phyloP scores from a whole-genome alignment of 2,888 invertebrate species.

The Mongoloraphidia duomilia region DNA sequence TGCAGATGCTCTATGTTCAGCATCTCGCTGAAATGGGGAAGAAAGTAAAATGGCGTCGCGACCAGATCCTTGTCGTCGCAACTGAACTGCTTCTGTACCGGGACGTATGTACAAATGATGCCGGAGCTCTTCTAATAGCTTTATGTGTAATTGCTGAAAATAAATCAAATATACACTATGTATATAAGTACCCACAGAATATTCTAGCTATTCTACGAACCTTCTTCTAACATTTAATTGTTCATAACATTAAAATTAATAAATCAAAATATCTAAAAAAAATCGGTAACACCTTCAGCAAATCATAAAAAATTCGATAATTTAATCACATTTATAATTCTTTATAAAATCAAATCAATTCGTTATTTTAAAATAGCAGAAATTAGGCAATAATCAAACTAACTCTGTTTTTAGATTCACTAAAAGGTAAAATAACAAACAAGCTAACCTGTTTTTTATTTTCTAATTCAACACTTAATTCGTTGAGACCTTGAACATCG shows the following conservation, averaged over 20 bases:
- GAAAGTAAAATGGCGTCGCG: constrained; percentile 31
- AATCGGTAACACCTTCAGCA: too few species aligned
- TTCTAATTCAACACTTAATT: constrained; percentile 62
- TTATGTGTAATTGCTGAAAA: constrained; percentile 47
- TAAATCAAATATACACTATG: neutral
- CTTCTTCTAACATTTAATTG: too few species aligned
- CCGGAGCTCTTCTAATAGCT: constrained; percentile 55
- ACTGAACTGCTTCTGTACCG: constrained; percentile 26
- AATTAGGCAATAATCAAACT: neutral
- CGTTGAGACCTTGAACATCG: constrained; percentile 70
- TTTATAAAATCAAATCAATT: neutral
- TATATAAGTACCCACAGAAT: constrained; percentile 8
- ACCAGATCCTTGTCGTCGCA: constrained; percentile 47
- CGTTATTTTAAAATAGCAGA: neutral
- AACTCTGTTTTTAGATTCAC: too few species aligned
- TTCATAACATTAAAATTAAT: too few species aligned
- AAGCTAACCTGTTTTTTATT: constrained; percentile 40
- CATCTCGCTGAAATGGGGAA: constrained; percentile 42
- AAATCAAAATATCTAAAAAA: too few species aligned
- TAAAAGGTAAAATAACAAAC: too few species aligned
- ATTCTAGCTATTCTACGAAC: neutral
- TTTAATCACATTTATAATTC: neutral
- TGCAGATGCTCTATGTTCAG: constrained; percentile 39
- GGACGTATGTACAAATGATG: constrained; percentile 47
- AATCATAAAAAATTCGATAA: too few species aligned